These are phyloP conservation scores for Drosophila orosa DNA, from an alignment of 1,140 invertebrate genomes.

Conservation along the genomic window DNA sequence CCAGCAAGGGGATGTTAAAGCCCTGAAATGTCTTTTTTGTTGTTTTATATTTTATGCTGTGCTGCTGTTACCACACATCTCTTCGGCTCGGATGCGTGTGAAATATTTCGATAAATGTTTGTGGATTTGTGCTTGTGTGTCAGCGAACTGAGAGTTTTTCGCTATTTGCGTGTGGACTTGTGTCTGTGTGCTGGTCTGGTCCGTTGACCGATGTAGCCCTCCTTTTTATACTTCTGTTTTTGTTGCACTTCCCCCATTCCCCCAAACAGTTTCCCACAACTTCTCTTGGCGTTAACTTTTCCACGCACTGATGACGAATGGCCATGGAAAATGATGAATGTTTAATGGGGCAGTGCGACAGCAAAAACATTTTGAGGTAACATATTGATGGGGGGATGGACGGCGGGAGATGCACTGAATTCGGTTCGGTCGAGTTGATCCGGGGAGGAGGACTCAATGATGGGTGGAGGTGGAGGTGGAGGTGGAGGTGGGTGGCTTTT, in stretches of 20 bases:
- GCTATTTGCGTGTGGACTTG: conserved; percentile 7
- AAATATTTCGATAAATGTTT: conserved; percentile 55
- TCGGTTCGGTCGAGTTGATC: conserved; percentile 16
- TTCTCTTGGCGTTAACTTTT: conserved; percentile 60
- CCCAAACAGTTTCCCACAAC: background rate
- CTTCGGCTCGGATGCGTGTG: conserved; percentile 33
- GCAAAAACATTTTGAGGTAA: conserved; percentile 55
- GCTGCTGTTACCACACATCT: conserved; percentile 32
- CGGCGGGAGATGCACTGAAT: conserved; percentile 9
- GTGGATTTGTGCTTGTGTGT: conserved; percentile 37
- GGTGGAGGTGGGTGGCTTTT: background rate
- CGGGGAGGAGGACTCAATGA: background rate
- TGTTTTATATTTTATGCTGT: conserved; percentile 6
- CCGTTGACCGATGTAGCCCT: conserved; percentile 25
- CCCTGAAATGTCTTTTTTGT: background rate
- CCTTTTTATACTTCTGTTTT: conserved; percentile 32
- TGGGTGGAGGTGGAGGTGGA: conserved; percentile 6
- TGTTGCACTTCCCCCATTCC: conserved; percentile 24
- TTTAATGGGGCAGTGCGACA: conserved; percentile 74
- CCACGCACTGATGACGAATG: conserved; percentile 77
- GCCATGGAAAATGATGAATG: conserved; percentile 77
- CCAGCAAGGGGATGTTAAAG: background rate
- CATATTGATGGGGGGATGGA: conserved; percentile 47
- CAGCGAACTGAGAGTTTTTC: conserved; percentile 19
- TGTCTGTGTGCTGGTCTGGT: background rate